These are phyloP conservation scores for Brachirus orientalis DNA, from an alignment of 2,113 vertebrate species.

Conservation along the genomic window DNA sequence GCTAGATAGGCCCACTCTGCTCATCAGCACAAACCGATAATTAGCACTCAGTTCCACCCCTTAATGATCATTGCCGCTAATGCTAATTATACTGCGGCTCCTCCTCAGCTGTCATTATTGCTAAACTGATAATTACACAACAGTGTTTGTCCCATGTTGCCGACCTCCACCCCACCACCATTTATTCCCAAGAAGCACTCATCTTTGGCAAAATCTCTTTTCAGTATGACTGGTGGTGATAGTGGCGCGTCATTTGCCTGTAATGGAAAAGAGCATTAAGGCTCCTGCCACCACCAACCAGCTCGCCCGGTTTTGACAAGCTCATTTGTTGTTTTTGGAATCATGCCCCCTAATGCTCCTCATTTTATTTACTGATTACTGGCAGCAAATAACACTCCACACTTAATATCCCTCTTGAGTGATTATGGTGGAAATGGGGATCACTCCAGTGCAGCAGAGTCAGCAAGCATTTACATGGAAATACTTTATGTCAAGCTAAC, in stretches of 20 bases:
- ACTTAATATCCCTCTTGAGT: constrained; percentile 63
- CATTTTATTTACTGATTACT: constrained; percentile 75
- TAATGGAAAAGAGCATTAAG: constrained; percentile 57
- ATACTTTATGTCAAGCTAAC: constrained; percentile 64
- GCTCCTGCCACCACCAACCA: constrained; percentile 34
- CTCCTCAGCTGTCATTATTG: constrained; percentile 70
- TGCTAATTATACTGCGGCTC: constrained; percentile 75
- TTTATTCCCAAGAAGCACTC: constrained; percentile 7
- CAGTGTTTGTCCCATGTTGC: constrained; percentile 47
- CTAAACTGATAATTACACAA: constrained; percentile 70
- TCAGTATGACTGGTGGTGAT: constrained; percentile 28
- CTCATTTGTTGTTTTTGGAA: constrained; percentile 70
- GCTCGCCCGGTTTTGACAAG: constrained; percentile 58
- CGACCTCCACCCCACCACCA: constrained; percentile 37
- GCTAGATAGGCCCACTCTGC: constrained; percentile 69
- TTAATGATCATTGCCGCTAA: constrained; percentile 80
- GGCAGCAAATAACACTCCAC: constrained; percentile 64
- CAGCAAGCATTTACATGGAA: constrained; percentile 52
- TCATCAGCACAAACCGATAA: constrained; percentile 77
- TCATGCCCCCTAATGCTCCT: constrained; percentile 58
- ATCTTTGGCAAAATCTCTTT: constrained; percentile 40
- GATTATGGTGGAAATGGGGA: constrained; percentile 51
- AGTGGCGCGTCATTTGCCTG: constrained; percentile 13
- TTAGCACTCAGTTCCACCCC: constrained; percentile 77
- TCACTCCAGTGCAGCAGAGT: constrained; percentile 35